These are phyloP conservation scores for Rhabditoides inermis DNA, from an alignment of 2,888 invertebrate species.

Conservation along the genomic window DNA sequence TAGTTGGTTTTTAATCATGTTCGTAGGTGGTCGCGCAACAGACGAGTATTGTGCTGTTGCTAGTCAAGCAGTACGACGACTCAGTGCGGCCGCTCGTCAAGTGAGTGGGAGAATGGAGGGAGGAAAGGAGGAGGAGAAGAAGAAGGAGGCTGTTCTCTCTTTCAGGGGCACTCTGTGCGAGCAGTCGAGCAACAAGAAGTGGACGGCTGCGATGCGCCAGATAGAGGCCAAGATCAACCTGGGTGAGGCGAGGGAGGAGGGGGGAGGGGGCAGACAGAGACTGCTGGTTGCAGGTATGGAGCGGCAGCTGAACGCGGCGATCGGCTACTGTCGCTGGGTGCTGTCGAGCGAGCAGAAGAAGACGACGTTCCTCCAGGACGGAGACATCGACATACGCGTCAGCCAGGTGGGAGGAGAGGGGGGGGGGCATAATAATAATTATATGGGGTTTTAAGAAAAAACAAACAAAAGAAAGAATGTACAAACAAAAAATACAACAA, in stretches of 20 bases:
- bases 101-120: slow-evolving; percentile 58
- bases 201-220: slow-evolving; percentile 74
- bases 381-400: too few relatives aligned
- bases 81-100: slow-evolving; percentile 76
- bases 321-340: slow-evolving; percentile 78
- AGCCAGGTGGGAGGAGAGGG: slow-evolving; percentile 26
- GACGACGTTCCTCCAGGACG: slow-evolving; percentile 76
- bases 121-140: background rate
- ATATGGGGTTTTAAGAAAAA: too few relatives aligned
- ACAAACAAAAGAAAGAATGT: too few relatives aligned
- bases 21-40: slow-evolving; percentile 76
- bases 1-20: too few relatives aligned
- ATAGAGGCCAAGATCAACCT: slow-evolving; percentile 81
- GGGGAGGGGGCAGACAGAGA: slow-evolving; percentile 77
- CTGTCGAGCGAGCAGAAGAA: slow-evolving; percentile 87
- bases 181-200: slow-evolving; percentile 77
- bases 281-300: slow-evolving; percentile 67
- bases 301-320: slow-evolving; percentile 70
- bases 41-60: slow-evolving; percentile 81
- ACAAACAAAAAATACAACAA: too few relatives aligned
- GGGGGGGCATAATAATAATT: too few relatives aligned
- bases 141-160: slow-evolving; percentile 14
- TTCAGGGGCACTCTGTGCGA: slow-evolving; percentile 76
- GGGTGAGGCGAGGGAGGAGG: slow-evolving; percentile 63
- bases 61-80: slow-evolving; percentile 85